These are phyloP conservation scores for Camponotus vicinus DNA, from an alignment of 1,140 invertebrate genomes.

Conservation along the genomic window DNA sequence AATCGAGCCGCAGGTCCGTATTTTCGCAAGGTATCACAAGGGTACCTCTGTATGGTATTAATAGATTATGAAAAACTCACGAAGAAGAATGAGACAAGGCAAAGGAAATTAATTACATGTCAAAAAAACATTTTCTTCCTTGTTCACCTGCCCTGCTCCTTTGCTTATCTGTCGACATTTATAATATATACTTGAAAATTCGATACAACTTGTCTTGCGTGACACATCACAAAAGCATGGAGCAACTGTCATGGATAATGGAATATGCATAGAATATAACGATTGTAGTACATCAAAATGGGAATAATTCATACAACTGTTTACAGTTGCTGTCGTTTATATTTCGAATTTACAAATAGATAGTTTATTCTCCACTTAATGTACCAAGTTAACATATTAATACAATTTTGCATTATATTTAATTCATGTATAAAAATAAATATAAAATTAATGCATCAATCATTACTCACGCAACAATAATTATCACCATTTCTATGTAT, in stretches of 20 bases:
- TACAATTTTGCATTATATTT: background rate
- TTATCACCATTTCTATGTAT: background rate
- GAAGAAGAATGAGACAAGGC: background rate
- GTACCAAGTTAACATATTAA: background rate
- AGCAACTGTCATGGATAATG: background rate
- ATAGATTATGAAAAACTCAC: conserved; percentile 53
- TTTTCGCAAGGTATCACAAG: conserved; percentile 63
- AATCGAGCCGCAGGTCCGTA: conserved; percentile 70
- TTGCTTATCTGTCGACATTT: background rate
- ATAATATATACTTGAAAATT: conserved; percentile 3
- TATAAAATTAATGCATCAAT: background rate
- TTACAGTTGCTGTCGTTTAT: too few relatives aligned
- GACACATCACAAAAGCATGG: background rate
- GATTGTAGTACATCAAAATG: too few relatives aligned
- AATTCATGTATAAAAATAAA: background rate
- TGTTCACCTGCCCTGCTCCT: background rate
- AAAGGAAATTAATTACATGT: conserved; percentile 6
- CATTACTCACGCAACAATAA: background rate
- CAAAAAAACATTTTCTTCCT: conserved; percentile 57
- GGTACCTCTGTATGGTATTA: conserved; percentile 60
- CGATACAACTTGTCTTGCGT: background rate
- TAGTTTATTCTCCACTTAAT: background rate
- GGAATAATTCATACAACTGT: too few relatives aligned
- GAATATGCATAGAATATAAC: too few relatives aligned
- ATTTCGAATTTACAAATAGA: background rate